These are phyloP conservation scores for Struthio camelus DNA, from an alignment of 2,113 vertebrate genomes.

Conservation along the genomic window DNA sequence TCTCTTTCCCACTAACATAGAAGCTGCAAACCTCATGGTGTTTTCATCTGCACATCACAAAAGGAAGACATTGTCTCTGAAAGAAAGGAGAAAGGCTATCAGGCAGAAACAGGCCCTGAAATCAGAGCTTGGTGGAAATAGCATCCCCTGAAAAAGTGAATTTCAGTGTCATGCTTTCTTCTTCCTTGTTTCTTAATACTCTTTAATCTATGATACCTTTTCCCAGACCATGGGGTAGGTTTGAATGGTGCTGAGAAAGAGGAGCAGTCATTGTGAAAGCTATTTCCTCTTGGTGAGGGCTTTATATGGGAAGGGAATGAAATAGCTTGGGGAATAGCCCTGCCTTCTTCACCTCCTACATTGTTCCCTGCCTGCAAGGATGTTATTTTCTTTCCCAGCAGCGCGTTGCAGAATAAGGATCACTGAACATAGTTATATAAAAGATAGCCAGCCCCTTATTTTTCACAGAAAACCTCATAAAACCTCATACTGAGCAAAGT, in stretches of 20 bases:
- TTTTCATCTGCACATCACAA: background rate
- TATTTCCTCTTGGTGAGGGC: background rate
- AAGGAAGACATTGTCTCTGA: background rate
- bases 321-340: background rate
- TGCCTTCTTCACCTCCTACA: background rate
- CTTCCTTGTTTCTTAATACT: background rate
- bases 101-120: background rate
- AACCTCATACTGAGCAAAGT: background rate
- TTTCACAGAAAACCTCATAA: background rate
- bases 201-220: background rate
- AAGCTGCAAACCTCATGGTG: background rate
- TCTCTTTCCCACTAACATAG: background rate
- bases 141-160: too few species aligned
- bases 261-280: background rate
- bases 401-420: background rate
- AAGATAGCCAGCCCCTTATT: background rate
- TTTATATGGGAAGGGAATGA: background rate
- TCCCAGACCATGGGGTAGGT: background rate
- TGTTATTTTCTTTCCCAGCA: background rate
- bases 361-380: background rate
- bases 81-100: background rate
- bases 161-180: background rate
- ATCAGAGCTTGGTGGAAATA: accelerated
- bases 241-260: background rate
- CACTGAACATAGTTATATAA: background rate